A percentile compares a stretch with the other conserved stretches of the same genome.
phyloP scores from a whole-genome alignment of 2,888 invertebrate species.

The Drosophila borborema region DNA sequence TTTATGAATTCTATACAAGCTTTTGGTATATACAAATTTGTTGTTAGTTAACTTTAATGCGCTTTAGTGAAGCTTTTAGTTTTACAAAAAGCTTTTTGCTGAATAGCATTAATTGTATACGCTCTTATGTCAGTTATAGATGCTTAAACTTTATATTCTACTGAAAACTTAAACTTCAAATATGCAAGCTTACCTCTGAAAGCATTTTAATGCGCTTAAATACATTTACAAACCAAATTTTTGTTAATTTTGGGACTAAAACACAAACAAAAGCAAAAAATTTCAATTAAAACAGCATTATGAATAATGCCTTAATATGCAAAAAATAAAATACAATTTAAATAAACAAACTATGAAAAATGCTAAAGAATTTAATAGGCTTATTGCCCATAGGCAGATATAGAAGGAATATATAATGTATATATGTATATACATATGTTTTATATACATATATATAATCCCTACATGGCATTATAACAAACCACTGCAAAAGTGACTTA shows the following conservation, averaged over 20 bases:
- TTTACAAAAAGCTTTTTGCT: no score
- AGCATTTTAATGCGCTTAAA: background rate
- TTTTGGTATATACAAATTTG: background rate
- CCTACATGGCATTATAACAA: slow-evolving; percentile 29
- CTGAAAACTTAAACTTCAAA: background rate
- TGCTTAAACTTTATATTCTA: background rate
- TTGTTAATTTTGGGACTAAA: background rate
- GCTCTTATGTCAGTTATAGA: no score
- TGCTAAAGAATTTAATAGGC: slow-evolving; percentile 21
- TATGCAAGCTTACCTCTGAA: background rate
- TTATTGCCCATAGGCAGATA: slow-evolving; percentile 10
- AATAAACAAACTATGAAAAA: slow-evolving; percentile 8
- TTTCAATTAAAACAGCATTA: slow-evolving; percentile 9
- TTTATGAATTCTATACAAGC: no score
- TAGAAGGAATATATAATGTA: background rate
- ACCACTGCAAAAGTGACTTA: slow-evolving; percentile 37
- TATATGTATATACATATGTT: background rate
- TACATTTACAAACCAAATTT: background rate
- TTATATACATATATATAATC: slow-evolving; percentile 18
- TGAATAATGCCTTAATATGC: background rate
- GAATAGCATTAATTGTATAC: no score
- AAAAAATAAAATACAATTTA: slow-evolving; percentile 9
- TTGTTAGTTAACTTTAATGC: background rate
- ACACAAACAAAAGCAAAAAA: background rate
- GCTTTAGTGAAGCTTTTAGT: background rate